Evolutionary conservation across 2,797 vertebrate genomes (phyloP).

Genomic region (Lacerta agilis): DNA sequence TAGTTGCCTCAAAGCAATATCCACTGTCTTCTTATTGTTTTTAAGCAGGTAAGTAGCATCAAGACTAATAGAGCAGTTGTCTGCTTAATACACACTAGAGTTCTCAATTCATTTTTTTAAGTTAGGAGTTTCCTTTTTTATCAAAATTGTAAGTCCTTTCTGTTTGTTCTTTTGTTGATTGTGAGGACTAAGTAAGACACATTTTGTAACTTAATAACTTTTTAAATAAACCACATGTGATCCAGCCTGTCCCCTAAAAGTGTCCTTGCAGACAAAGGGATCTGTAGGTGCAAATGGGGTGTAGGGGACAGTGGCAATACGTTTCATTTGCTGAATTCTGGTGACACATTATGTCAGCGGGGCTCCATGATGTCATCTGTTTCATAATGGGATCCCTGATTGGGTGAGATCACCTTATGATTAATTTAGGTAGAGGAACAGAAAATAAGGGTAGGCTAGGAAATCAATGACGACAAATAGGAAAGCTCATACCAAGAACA

Average conservation of each 20-base stretch:
- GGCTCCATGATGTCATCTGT: no score
- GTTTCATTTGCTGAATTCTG: background rate
- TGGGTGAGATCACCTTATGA: background rate
- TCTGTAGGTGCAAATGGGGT: background rate
- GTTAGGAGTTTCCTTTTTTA: background rate
- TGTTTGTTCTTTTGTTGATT: background rate
- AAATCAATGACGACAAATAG: background rate
- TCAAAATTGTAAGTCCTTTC: background rate
- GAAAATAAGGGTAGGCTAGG: background rate
- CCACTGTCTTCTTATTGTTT: conserved; percentile 38
- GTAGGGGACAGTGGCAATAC: background rate
- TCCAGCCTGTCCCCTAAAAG: background rate
- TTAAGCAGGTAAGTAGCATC: conserved; percentile 19
- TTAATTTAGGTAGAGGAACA: background rate
- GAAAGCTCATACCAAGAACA: no score
- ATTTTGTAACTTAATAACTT: background rate
- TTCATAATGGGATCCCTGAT: background rate
- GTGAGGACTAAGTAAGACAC: background rate
- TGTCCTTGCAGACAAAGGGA: background rate
- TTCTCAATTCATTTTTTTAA: background rate
- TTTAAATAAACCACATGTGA: background rate
- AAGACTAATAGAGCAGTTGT: conserved; percentile 19
- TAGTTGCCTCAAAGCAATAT: conserved; percentile 16
- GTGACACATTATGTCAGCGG: background rate
- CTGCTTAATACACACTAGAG: background rate